Base-by-base conservation (phyloP, 2,888 invertebrate species). In the Eudasyphora cyanicolor region DNA sequence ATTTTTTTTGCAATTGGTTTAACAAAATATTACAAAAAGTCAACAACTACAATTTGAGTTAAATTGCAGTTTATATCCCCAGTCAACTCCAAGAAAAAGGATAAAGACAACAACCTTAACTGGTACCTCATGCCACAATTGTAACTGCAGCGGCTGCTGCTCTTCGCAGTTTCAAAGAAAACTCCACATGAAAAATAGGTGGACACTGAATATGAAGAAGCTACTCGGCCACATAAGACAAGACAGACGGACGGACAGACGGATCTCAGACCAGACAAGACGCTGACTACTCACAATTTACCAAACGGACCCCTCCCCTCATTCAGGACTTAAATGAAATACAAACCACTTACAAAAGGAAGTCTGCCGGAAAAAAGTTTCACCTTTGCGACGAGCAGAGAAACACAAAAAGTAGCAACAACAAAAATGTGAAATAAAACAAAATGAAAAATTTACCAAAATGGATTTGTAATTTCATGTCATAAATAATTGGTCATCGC, bases 381-480 rank as follows among this genome's bases (percentile, higher is more conserved):
- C 83, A 78, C 85, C 77, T 85, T 90, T 89, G 49, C 17, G 14
- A 19, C 1, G 14, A 29, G 17, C 51, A 57, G 14, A 67, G 51
- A 69, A 14, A 57, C n/a, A n/a, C n/a, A n/a, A 2, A 57, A 17
- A 42, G 57, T 21, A 42, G 62, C 64, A 14, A 38, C 10, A 17
- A 10, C 1, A 14, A 21, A 38, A 21, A 64, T 17, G 38, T 38
- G 12, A 24, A 38, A 35, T 67, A 42, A 78, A 80, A 87, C 87
- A 77, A 86, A 87, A 87, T 90, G 90, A 91, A 90, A 90, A 90
- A 91, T 90, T 89, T 87, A 89, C 88, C 91, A 89, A 91, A 90
- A 90, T 90, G 91, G 90, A 89, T 91, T 90, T 90, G 90, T 90
- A 90, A 90, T 91, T 90, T 91, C 89, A 89, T 89, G 91, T 90